Conservation (phyloP, 2,797 vertebrate genomes). For the Propithecus perrieri region DNA sequence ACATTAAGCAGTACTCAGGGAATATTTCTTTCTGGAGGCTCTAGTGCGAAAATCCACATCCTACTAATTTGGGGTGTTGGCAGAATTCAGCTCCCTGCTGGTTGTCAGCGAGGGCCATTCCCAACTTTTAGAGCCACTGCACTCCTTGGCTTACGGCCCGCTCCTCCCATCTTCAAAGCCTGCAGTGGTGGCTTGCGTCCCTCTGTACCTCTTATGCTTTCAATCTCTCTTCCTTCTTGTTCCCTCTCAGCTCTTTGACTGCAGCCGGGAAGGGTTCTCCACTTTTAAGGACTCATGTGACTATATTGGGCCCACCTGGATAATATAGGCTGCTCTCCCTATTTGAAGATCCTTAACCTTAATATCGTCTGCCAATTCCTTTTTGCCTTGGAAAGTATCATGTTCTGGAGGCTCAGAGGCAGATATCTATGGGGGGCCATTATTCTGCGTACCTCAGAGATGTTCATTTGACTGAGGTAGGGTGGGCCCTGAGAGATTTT, state of each 20-base stretch:
- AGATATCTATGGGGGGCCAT: background rate
- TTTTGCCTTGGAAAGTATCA: background rate
- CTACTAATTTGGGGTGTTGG: background rate
- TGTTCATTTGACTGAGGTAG: background rate
- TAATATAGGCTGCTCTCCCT: background rate
- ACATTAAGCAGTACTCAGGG: background rate
- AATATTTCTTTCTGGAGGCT: background rate
- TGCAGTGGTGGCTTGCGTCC: background rate
- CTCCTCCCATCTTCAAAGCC: background rate
- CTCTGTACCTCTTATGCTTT: background rate
- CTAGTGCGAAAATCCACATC: background rate
- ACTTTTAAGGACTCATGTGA: background rate
- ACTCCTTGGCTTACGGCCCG: background rate
- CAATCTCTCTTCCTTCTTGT: background rate
- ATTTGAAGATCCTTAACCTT: background rate
- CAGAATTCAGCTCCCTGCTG: background rate
- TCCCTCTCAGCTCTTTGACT: background rate
- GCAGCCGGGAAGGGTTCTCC: background rate
- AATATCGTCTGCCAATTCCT: background rate
- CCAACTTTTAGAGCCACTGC: background rate
- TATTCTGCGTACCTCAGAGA: background rate
- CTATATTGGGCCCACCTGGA: background rate
- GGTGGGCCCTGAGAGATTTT: background rate
- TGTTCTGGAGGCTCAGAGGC: background rate
- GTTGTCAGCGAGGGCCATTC: background rate